These are phyloP conservation scores for Bos indicus DNA, from an alignment of 2,113 vertebrate species.

Conservation along the genomic window DNA sequence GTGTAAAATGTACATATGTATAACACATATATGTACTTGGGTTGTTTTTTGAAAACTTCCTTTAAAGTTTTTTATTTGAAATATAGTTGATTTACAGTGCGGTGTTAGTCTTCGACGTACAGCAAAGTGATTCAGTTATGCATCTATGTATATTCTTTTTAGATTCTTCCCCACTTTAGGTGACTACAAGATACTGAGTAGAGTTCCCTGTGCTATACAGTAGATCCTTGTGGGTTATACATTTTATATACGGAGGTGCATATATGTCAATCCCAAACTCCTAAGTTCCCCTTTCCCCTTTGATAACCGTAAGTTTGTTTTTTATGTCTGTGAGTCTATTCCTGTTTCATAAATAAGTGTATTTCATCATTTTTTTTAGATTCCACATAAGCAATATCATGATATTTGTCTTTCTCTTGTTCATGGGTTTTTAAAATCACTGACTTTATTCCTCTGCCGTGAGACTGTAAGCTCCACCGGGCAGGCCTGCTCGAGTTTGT, in stretches of 20 bases:
- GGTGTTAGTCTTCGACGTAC: neutral
- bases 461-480: accelerated
- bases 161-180: neutral
- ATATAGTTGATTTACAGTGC: neutral
- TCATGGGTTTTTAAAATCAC: neutral
- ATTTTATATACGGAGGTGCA: neutral
- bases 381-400: neutral
- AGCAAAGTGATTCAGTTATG: neutral
- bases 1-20: neutral
- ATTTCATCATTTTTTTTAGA: neutral
- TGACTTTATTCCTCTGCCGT: neutral
- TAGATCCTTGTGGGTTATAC: neutral
- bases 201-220: too few species aligned
- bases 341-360: neutral
- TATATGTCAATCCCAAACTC: neutral
- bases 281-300: neutral
- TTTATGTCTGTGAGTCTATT: neutral
- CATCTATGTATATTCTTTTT: neutral
- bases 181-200: neutral
- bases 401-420: neutral
- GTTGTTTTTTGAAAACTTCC: neutral
- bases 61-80: neutral
- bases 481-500: too few species aligned
- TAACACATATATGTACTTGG: neutral
- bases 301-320: neutral